Conservation (phyloP, 2,797 vertebrate species). For the Mus caroli region DNA sequence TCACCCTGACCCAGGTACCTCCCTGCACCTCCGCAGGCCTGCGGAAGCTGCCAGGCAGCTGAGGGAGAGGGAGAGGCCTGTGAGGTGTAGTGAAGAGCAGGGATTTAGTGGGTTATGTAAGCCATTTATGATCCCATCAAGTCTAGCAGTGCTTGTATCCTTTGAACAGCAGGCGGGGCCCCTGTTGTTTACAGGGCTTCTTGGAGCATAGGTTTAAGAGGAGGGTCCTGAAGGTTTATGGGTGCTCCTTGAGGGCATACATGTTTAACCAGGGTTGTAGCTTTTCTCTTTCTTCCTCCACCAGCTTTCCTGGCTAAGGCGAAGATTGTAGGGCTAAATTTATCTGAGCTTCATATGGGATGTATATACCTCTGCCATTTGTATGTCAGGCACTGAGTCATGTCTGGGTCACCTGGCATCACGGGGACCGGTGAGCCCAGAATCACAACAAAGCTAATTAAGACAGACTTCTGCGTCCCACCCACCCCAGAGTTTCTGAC, state of each 20-base stretch:
- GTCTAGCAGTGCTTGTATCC: conserved; percentile 58
- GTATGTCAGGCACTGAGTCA: neutral
- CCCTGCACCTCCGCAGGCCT: neutral
- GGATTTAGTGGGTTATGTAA: conserved; percentile 62
- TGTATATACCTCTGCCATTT: neutral
- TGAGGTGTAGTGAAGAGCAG: conserved; percentile 3
- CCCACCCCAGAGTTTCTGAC: neutral
- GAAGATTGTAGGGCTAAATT: neutral
- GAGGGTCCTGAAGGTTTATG: conserved; percentile 25
- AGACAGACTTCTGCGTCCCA: neutral
- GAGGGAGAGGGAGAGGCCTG: neutral
- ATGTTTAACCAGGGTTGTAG: neutral
- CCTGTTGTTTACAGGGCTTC: conserved; percentile 68
- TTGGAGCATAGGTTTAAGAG: conserved; percentile 4
- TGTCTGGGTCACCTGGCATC: neutral
- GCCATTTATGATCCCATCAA: conserved; percentile 59
- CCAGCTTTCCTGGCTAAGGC: conserved; percentile 23
- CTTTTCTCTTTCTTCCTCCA: neutral
- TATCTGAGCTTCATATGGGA: neutral
- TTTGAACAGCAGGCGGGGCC: conserved; percentile 67
- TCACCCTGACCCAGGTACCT: conserved; percentile 76
- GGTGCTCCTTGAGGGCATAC: neutral
- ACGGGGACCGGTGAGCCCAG: neutral
- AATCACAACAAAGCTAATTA: conserved; percentile 20
- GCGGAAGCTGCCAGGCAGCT: conserved; percentile 24